Conservation (phyloP, 1,140 invertebrate genomes). For the Apocrypta bakeri region DNA sequence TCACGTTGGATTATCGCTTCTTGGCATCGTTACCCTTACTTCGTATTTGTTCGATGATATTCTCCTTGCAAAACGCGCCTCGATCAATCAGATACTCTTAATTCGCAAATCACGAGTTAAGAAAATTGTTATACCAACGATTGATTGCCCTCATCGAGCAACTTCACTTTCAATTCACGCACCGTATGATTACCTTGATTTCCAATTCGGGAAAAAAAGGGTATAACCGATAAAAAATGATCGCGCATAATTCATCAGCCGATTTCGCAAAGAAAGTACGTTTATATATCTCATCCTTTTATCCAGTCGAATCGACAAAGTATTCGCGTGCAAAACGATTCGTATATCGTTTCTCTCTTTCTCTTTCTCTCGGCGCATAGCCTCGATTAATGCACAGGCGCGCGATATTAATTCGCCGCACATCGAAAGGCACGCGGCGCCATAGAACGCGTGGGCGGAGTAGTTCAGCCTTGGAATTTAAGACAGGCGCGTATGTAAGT, state of each 20-base stretch:
- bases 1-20: background rate
- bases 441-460: background rate
- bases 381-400: background rate
- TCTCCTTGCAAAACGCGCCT: background rate
- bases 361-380: background rate
- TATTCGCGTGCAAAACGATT: background rate
- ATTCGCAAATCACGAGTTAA: no score
- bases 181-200: background rate
- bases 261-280: background rate
- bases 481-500: background rate
- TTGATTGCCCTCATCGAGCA: no score
- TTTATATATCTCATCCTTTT: background rate
- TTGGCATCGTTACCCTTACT: no score
- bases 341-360: background rate
- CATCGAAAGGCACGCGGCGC: background rate
- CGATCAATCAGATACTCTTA: no score
- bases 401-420: slow-evolving; percentile 19
- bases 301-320: background rate
- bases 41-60: no score
- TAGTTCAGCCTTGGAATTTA: background rate
- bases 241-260: background rate
- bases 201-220: background rate
- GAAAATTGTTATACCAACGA: no score
- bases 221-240: background rate
- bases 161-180: background rate